Evolutionary conservation across 2,113 vertebrate genomes (phyloP), one percentile per base, ranked within the genome.

Genomic region (Phaethon lepturus): DNA sequence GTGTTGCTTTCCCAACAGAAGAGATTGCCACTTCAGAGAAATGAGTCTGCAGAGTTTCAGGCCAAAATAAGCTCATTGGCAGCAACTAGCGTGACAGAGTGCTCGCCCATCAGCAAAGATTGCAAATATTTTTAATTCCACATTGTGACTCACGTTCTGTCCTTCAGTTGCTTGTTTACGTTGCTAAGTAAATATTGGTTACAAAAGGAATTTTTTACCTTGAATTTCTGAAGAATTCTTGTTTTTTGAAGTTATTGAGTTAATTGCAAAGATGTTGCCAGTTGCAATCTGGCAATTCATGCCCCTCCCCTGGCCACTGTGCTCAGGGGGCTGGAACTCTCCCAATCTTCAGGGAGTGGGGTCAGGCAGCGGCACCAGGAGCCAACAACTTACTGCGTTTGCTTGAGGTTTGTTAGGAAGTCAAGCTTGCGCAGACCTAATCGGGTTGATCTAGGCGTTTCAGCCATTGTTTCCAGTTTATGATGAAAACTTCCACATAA

Each of bases 101-200:
- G 0, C n/a, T 88, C 1, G 0, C 45, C 47, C 76, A 38, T 45
- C 67, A 90, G 49, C 35, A 82, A 72, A 87, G 49, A 42, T 29
- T 38, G 40, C 64, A 71, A 63, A 45, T 42, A 53, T 49, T 82
- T 88, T 93, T 66, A 88, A 82, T 91, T 79, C 69, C 92, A 58
- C 53, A 23, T 66, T 58, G 15, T 90, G 53, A 55, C 58, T 88
- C 87, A 63, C 2, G 1, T 88, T 94, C 40, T 76, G 49, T 60
- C 56, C 26, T 79, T 85, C 38, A 79, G 58, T 26, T 3, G 2
- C 60, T 59, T 63, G 10, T 60, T 87, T 90, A 35, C 28, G 44
- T 81, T 81, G 44, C 52, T 77, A 78, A 81, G 55, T 49, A 93
- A 56, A 35, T 84, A 81, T 24, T 2, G 5, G 33, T 84, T 59